Base-by-base conservation (phyloP, 2,797 vertebrate genomes). In the Cuculus canorus region DNA sequence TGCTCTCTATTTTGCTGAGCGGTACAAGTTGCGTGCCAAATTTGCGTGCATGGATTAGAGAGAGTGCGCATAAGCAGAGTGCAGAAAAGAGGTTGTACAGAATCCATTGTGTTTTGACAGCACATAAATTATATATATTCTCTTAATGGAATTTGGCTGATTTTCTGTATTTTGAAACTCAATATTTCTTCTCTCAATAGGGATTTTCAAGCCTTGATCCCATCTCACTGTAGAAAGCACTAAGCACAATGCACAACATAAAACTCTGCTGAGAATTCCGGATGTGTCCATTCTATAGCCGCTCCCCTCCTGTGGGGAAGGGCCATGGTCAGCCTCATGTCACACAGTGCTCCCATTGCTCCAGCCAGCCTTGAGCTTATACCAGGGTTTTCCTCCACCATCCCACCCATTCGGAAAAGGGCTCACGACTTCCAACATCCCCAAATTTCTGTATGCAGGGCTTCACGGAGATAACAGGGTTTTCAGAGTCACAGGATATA, bases 1-100 rank as follows among this genome's bases (percentile, higher is more conserved):
- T 95, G 82, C 53, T 70, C 92, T 48, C 70, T 77, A 43, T 90
- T 97, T 92, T 96, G 95, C 93, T 95, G 96, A 97, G 91, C 43
- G 80, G 73, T 56, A 64, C 1, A 1, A 88, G 68, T 3, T 68
- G 43, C 2, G 15, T 82, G 91, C 93, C 95, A 97, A 91, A 91
- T 86, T 48, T 79, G 47, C 1, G 66, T 70, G 91, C 85, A 45
- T n/a, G 80, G 93, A 84, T 94, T 94, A 78, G 50, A 65, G 63
- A 79, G 63, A 1, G 6, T 19, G 64, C 14, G 4, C 92, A 59
- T 0, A 80, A 77, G 59, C 82, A 59, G 72, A 69, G 65, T 8
- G 73, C 77, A 92, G 82, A 90, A 43, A 69, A 56, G 85, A 69
- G 78, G 45, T 6, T 94, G 57, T 17, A 79, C 73, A 73, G 65